Base-by-base conservation (phyloP, 2,797 vertebrate species). In the Poecilia gillii region DNA sequence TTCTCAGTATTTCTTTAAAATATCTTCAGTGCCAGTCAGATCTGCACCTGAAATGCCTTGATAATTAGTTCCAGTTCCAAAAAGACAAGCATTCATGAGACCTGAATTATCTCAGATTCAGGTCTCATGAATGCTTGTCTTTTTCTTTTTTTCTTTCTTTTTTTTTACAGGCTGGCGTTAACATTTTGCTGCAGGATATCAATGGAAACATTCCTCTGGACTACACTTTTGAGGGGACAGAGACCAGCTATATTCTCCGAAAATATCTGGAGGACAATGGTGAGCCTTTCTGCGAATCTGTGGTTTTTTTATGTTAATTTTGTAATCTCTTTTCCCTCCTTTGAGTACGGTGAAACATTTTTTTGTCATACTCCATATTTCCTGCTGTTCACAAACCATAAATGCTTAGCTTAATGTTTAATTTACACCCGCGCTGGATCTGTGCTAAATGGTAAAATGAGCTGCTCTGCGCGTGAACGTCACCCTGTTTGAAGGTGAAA, bases 241-340 rank as follows among this genome's bases (percentile, higher is more conserved):
- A 99, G 92, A 97, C 95, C 82, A 96, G 96, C 90, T 96, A 93
- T 73, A 97, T 99, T 85, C 96, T 99, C 59, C 87, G 95, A 85
- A 95, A 96, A 84, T 95, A 98, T 91, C 93, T 99, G 91, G 97
- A 98, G 89, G 98, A 99, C 87, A 97, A 97, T 0, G 97, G 98
- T 99, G 97, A 87, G 74, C 6, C 51, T 57, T 51, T 8, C 87
- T 12, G 53, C 8, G n/a, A n/a, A 45, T 28, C 8, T 31, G n/a
- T 39, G 8, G 51, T 76, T 70, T 31, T 71, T 74, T 66, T 74
- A 39, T 72, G 4, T 11, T 45, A 36, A 53, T 25, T 23, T 47
- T 36, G 25, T 39, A n/a, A 74, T 73, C 74, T 73, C 6, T 73
- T 72, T 68, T 6, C 72, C 7, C 11, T 33, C 41, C 2, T 51